Base-by-base conservation (phyloP, 2,797 vertebrate genomes). In the Sebastes iracundus region DNA sequence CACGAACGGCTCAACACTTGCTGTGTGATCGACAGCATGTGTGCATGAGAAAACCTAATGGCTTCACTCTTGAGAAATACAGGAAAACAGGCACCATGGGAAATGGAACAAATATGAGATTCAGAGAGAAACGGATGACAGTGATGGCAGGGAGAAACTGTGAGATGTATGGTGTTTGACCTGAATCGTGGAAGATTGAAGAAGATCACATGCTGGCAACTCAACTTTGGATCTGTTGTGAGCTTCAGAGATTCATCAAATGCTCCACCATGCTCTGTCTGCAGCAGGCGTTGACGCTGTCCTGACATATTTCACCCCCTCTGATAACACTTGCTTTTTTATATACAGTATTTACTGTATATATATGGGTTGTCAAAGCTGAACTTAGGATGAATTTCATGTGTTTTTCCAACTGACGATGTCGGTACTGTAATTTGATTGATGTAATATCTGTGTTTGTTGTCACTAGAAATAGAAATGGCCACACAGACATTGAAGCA, bases 91-190 rank as follows among this genome's bases (percentile, higher is more conserved):
- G 63, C 78, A 56, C 70, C 35, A 66, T 62, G 81, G 83, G 79
- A 90, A 88, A 90, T 76, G 71, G 67, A 84, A 75, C 49, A 85
- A 80, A 85, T 77, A 86, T 89, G 61, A 86, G 80, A 86, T 71
- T 80, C 63, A 76, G 66, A 82, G 56, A 63, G 58, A 77, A 85
- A 83, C 33, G 13, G 55, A 63, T 67, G 84, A 72, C 16, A 53
- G 75, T 9, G 72, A 67, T 59, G 13, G 56, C 52, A 23, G 28
- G 35, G 58, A 78, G 74, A 80, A 63, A 75, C 13, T 71, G 71
- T 49, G 76, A 90, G 62, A 88, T 80, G 62, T 72, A 23, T 7
- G 33, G 61, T 5, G 58, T 90, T 90, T 84, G 82, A 92, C 83
- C 83, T 52, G 75, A 83, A 81, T 27, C 22, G 64, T 80, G 70